These are phyloP conservation scores for Halcyon malimbica DNA, from an alignment of 2,113 vertebrate species.

Conservation along the genomic window DNA sequence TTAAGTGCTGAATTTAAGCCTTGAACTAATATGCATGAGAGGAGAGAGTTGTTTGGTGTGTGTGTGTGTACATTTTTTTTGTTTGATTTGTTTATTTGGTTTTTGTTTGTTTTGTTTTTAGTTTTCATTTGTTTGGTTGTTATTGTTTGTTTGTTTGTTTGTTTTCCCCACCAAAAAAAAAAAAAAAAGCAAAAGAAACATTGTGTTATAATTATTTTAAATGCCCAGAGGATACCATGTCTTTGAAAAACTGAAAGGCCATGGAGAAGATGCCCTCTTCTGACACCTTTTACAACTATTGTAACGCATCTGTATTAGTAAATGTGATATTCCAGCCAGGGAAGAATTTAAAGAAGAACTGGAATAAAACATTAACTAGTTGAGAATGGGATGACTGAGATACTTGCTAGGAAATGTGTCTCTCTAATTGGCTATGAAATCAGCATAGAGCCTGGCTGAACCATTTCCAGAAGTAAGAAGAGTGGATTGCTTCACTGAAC, in stretches of 20 bases:
- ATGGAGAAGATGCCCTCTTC: background rate
- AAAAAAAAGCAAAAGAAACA: background rate
- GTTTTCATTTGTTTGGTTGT: background rate
- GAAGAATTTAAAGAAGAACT: background rate
- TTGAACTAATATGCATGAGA: background rate
- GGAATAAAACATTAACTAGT: background rate
- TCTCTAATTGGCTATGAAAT: background rate
- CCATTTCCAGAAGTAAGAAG: background rate
- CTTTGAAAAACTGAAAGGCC: background rate
- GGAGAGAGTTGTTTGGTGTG: background rate
- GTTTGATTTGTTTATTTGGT: too few relatives aligned
- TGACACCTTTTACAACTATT: background rate
- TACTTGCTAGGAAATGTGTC: background rate
- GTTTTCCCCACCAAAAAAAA: background rate
- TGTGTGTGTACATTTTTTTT: too few relatives aligned
- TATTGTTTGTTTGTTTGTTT: fast-evolving
- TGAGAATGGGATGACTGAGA: background rate
- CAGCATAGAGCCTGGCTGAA: background rate
- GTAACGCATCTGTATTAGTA: background rate
- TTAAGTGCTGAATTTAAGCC: background rate
- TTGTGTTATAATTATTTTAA: background rate
- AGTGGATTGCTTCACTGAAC: background rate
- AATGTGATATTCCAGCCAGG: background rate
- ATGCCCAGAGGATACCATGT: background rate
- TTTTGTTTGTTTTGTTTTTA: too few relatives aligned